A percentile compares a stretch with the other conserved stretches of the same genome.
These are phyloP conservation scores for Lonchura striata DNA, from an alignment of 2,113 vertebrate species.

Conservation along the genomic window DNA sequence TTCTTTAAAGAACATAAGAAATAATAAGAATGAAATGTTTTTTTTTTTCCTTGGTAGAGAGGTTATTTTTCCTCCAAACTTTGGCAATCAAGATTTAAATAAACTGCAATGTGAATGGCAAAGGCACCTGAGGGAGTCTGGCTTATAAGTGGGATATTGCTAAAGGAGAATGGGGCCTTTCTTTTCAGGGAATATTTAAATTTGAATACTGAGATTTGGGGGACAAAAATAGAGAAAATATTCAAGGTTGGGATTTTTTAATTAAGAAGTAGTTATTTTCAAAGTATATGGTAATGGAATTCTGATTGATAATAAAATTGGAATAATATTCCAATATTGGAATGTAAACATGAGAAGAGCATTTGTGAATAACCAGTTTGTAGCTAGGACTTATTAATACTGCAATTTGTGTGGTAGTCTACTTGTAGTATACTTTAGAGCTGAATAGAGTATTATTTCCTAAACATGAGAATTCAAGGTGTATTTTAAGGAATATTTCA, in stretches of 20 bases:
- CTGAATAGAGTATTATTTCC: background rate
- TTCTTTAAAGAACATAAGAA: background rate
- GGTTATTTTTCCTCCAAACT: background rate
- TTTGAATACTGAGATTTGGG: background rate
- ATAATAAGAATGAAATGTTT: fast-evolving
- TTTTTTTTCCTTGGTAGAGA: background rate
- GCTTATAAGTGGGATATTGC: background rate
- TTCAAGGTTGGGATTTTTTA: background rate
- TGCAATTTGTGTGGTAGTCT: background rate
- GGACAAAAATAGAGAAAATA: background rate
- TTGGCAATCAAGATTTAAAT: background rate
- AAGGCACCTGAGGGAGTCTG: background rate
- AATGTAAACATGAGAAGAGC: background rate
- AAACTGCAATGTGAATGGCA: background rate
- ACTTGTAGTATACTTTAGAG: background rate
- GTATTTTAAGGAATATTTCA: background rate
- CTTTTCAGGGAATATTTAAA: background rate
- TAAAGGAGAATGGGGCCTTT: background rate
- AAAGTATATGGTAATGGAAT: background rate
- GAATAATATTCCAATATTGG: background rate
- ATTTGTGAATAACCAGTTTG: background rate
- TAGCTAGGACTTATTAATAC: background rate
- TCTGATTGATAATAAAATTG: background rate
- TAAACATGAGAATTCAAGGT: background rate
- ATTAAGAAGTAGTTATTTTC: background rate